A percentile compares a stretch with the other conserved stretches of the same genome.
phyloP scores from a whole-genome alignment of 2,797 vertebrate genomes.

The Rhinoraja longicauda region DNA sequence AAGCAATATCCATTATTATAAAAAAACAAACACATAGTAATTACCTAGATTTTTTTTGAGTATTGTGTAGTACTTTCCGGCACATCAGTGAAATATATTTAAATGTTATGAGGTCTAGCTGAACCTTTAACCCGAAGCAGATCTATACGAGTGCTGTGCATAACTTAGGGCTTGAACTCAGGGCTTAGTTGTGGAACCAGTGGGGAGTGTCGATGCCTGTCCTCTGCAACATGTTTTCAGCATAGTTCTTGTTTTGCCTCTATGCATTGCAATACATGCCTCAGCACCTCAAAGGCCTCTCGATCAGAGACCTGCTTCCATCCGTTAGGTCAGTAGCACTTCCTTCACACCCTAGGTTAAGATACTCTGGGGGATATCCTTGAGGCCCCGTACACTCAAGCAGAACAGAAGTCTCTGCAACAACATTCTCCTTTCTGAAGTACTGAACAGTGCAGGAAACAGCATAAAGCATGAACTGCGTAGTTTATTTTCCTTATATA shows the following conservation, averaged over 20 bases:
- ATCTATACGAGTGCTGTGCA: background rate
- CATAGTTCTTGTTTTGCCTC: slow-evolving; percentile 32
- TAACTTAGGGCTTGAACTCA: background rate
- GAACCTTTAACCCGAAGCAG: background rate
- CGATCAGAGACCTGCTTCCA: slow-evolving; percentile 41
- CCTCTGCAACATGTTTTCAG: background rate
- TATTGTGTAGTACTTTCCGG: background rate
- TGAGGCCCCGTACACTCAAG: slow-evolving; percentile 45
- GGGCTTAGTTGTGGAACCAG: background rate
- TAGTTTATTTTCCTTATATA: background rate
- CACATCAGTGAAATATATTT: background rate
- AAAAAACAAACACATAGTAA: background rate
- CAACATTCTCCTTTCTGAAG: slow-evolving; percentile 17
- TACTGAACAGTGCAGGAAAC: slow-evolving; percentile 20
- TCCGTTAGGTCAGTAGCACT: slow-evolving; percentile 44
- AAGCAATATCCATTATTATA: background rate
- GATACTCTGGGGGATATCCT: slow-evolving; percentile 40
- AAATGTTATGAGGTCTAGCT: background rate
- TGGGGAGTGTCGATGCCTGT: background rate
- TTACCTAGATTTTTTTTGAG: background rate
- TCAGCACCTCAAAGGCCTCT: slow-evolving; percentile 45
- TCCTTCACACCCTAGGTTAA: slow-evolving; percentile 26
- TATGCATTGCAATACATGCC: slow-evolving; percentile 2
- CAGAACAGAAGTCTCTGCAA: slow-evolving; percentile 41
- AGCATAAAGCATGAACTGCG: background rate